Evolutionary conservation across 2,113 vertebrate species (phyloP).

Genomic region (Mastomys coucha): DNA sequence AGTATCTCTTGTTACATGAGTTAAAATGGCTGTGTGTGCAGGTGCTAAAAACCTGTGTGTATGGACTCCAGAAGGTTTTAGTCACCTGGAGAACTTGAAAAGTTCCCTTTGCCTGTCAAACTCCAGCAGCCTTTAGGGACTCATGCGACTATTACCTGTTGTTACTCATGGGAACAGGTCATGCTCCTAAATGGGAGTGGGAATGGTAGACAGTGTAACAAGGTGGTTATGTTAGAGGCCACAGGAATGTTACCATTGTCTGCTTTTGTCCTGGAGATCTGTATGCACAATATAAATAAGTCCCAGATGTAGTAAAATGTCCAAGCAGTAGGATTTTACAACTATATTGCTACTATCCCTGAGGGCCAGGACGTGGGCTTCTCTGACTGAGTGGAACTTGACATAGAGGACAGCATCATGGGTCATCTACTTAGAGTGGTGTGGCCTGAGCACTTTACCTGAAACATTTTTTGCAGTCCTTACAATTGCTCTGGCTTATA

Average conservation of each 20-base stretch:
- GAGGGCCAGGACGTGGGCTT: not conserved
- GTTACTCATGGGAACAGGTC: fast-evolving
- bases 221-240: not conserved
- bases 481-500: too few relatives aligned
- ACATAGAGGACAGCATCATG: fast-evolving
- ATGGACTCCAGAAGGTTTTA: fast-evolving
- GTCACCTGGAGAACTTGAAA: not conserved
- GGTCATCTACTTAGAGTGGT: fast-evolving
- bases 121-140: not conserved
- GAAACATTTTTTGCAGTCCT: not conserved
- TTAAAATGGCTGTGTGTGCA: too few relatives aligned
- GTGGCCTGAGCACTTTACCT: not conserved
- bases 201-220: fast-evolving
- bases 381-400: not conserved
- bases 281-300: not conserved
- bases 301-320: too few relatives aligned
- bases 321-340: not conserved
- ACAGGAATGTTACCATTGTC: fast-evolving
- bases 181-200: too few relatives aligned
- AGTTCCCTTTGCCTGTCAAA: not conserved
- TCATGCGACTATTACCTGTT: not conserved
- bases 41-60: not conserved
- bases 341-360: fast-evolving
- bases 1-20: not conserved
- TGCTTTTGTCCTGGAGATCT: not conserved